Evolutionary conservation across 30 jellyfish, hydroid and myxozoan species (phyloP), one percentile per base, ranked within the genome.

Genomic region (Aurelia sp.): DNA sequence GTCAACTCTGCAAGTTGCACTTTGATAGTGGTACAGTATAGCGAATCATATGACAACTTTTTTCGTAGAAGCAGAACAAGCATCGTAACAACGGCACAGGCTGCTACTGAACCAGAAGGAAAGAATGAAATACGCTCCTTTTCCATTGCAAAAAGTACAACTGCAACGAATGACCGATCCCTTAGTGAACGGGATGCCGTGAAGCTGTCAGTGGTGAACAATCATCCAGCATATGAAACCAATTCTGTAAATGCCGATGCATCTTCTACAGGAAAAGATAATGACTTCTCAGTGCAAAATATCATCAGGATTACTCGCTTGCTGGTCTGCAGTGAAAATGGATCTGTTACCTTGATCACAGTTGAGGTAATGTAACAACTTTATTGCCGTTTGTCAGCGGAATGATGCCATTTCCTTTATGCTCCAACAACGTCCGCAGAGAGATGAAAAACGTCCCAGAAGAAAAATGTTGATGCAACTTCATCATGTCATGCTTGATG

Each of bases 251-350:
- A 60, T 18, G 31, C 67, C 27, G 79, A 57, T 11, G 81, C 20
- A 7, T 20, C 31, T 59, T 35, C 27, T 13, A 15, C 67, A 30
- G 81, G 23, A 41, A 59, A 35, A 4, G 84, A 68, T 44, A 48
- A 40, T 23, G 72, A 55, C 65, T 62, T 61, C 3, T 58, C 86
- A 3, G 21, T 78, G 13, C 66, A 76, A 35, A 35, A 13, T n/a
- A 11, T 19, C 33, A 62, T 44, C 30, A 68, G 78, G 41, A 73
- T 70, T 20, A 84, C 84, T 4, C 63, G 73, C 22, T 30, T 84
- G 31, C 70, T 72, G 19, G 68, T 84, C 16, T 84, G 82, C 93
- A 84, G 93, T 73, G 93, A 84, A 84, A 84, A 84, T 65, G 93
- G 93, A 33, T 84, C 86, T 13, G 93, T 84, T 55, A 84, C 86